phyloP scores from a whole-genome alignment of 1,140 invertebrate species.

The Hycleus phaleratus region DNA sequence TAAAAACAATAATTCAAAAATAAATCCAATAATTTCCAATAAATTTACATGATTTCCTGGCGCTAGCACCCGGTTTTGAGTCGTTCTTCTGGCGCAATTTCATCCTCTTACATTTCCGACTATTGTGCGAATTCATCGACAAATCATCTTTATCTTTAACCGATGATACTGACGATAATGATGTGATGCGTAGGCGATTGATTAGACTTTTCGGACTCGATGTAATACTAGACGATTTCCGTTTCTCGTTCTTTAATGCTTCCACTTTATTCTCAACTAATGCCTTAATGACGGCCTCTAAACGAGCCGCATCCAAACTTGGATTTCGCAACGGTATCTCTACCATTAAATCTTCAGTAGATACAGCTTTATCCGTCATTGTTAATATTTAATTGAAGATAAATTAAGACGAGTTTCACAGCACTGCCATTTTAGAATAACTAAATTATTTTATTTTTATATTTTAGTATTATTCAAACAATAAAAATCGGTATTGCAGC shows the following conservation, averaged over 20 bases:
- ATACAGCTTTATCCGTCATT: slow-evolving; percentile 55
- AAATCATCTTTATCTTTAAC: slow-evolving; percentile 18
- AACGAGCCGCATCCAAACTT: slow-evolving; percentile 48
- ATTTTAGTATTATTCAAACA: neutral
- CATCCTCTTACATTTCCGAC: too few relatives aligned
- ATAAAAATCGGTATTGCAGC: neutral
- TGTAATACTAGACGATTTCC: slow-evolving; percentile 26
- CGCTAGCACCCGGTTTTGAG: too few relatives aligned
- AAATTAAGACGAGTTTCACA: neutral
- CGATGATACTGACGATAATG: slow-evolving; percentile 24
- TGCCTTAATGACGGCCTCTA: slow-evolving; percentile 57
- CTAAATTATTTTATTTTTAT: neutral
- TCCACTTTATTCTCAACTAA: slow-evolving; percentile 55
- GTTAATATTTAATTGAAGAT: neutral
- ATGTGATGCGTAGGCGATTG: slow-evolving; percentile 32
- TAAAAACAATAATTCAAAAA: too few relatives aligned
- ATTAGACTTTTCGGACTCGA: slow-evolving; percentile 34
- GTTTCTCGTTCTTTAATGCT: slow-evolving; percentile 31
- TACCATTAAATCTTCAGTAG: slow-evolving; percentile 49
- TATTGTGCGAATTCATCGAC: slow-evolving; percentile 4
- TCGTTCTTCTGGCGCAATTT: too few relatives aligned
- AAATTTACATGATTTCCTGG: too few relatives aligned
- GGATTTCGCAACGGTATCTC: slow-evolving; percentile 22
- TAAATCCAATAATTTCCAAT: too few relatives aligned
- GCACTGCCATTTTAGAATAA: neutral